Percentiles rank a stretch among this genome's conserved stretches.
phyloP scores from a whole-genome alignment of 1,140 invertebrate genomes.

The Trichonephila clavata region DNA sequence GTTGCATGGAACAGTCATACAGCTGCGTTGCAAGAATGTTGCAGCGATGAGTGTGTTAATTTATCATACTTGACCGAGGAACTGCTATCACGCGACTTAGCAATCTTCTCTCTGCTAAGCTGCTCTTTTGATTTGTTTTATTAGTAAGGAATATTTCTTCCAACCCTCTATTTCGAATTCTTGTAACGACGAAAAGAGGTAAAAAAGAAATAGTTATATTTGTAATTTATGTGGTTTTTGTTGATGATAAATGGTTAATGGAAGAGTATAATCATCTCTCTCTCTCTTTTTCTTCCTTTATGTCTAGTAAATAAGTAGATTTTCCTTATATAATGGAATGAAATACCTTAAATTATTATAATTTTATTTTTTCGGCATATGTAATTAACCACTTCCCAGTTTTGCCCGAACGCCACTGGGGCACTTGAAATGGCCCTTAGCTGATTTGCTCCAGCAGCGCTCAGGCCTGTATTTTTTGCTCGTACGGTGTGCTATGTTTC shows the following conservation, averaged over 20 bases:
- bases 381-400: no score
- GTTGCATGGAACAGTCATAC: background rate
- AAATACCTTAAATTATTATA: no score
- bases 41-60: background rate
- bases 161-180: background rate
- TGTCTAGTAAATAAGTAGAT: background rate
- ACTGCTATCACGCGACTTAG: background rate
- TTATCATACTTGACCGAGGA: background rate
- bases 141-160: background rate
- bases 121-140: background rate
- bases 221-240: background rate
- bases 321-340: background rate
- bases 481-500: no score
- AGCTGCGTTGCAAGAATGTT: background rate
- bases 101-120: background rate
- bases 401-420: no score
- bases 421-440: no score
- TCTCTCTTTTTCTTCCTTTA: background rate
- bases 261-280: background rate
- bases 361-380: no score
- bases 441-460: no score
- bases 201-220: background rate
- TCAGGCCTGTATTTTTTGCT: no score
- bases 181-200: background rate
- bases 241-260: background rate